Evolutionary conservation across 2,113 vertebrate species (phyloP).

Genomic region (Calypte anna): DNA sequence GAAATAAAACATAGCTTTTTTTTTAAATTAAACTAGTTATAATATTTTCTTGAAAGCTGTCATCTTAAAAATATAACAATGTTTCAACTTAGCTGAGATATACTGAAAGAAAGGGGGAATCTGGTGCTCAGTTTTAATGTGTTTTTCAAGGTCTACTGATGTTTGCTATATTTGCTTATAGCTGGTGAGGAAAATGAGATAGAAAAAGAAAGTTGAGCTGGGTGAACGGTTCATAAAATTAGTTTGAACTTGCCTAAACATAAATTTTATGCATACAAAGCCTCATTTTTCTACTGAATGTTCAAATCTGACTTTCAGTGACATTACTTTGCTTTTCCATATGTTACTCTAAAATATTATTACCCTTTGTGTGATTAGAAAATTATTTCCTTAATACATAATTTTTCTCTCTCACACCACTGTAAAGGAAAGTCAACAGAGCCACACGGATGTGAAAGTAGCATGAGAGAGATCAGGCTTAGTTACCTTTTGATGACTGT

Average conservation of each 20-base stretch:
- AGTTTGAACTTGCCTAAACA: constrained; percentile 65
- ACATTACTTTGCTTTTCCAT: neutral
- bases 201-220: constrained; percentile 55
- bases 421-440: neutral
- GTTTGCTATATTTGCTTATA: constrained; percentile 59
- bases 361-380: neutral
- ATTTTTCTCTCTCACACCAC: neutral
- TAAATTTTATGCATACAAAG: constrained; percentile 53
- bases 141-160: constrained; percentile 65
- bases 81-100: constrained; percentile 45
- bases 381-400: neutral
- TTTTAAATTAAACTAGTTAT: constrained; percentile 1
- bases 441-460: neutral
- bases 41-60: constrained; percentile 34
- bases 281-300: constrained; percentile 37
- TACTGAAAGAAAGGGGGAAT: constrained; percentile 9
- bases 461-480: neutral
- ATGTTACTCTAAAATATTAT: neutral
- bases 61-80: constrained; percentile 21
- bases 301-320: constrained; percentile 22
- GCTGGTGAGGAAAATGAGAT: constrained; percentile 46
- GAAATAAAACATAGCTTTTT: neutral
- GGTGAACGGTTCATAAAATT: constrained; percentile 61
- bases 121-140: constrained; percentile 15
- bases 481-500: neutral